Evolutionary conservation across 1,140 invertebrate genomes (phyloP), one percentile per base, ranked within the genome.

Genomic region (Steinernema khuongi): DNA sequence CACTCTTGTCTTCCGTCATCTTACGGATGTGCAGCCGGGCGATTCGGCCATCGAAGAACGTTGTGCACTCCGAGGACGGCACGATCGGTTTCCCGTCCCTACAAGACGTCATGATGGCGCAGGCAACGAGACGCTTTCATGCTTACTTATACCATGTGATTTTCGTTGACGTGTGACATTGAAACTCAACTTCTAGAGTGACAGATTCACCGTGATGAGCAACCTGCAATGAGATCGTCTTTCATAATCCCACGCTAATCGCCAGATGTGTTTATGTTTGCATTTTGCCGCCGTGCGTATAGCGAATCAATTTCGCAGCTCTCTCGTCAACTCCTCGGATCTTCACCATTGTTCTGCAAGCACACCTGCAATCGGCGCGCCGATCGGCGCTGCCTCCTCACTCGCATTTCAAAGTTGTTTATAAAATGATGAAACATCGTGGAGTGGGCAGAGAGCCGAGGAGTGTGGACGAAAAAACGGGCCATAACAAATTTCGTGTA

Each of bases 71-170:
- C 28, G 76, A 76, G 22, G 75, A 76, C 29, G 31, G 67, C 30
- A n/a, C 26, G 17, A 84, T 70, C 19, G 75, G 50, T 68, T 69
- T 70, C 26, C 75, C 79, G 68, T 84, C 83, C 71, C 83, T 84
- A 44, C 43, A 82, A 74, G 32, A 0, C 17, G n/a, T 31, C 26
- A 31, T 17, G 4, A 26, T 71, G 70, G 19, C 31, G 11, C 18
- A 1, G 28, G 30, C 71, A 18, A n/a, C 1, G 14, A 18, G 72
- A n/a, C 18, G 32, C 29, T 28, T 36, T 18, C 44, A 76, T n/a
- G 18, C 80, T 66, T 72, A 85, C 83, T 82, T 84, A 70, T 70
- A 79, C 82, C 82, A 84, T 31, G 80, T 82, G 33, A 84, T 84
- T 71, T 80, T 81, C 19, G 83, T 85, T 1, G 82, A 79, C 18